Evolutionary conservation across 2,797 vertebrate genomes (phyloP).

Genomic region (Petrocephalus schoutedeni): DNA sequence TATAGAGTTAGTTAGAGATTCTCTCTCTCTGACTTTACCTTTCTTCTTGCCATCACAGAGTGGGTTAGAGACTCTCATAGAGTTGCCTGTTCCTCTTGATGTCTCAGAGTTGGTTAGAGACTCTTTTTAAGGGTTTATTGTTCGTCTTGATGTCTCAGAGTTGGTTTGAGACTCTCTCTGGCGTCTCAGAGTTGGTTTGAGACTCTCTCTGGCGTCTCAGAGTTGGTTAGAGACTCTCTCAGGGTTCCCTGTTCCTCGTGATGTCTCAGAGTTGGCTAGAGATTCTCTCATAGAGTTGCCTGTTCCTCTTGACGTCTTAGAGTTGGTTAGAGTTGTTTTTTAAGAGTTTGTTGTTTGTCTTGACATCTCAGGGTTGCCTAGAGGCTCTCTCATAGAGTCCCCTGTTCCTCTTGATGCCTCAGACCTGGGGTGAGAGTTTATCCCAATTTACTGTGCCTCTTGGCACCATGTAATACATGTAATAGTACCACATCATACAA

Average conservation of each 20-base stretch:
- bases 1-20: neutral
- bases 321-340: neutral
- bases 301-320: neutral
- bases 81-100: neutral
- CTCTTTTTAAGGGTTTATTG: neutral
- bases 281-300: neutral
- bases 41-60: neutral
- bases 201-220: neutral
- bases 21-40: neutral
- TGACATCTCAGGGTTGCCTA: neutral
- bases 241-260: neutral
- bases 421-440: neutral
- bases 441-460: neutral
- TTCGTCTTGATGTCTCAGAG: neutral
- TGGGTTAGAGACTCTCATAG: neutral
- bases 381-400: neutral
- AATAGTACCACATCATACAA: neutral
- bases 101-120: neutral
- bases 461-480: neutral
- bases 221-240: neutral
- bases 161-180: neutral
- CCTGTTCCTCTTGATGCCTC: neutral
- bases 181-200: no score
- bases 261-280: neutral
- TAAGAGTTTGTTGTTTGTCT: neutral